Evolutionary conservation across 2,797 vertebrate genomes (phyloP), one percentile per base, ranked within the genome.

Genomic region (Melanotaenia maccullochi): DNA sequence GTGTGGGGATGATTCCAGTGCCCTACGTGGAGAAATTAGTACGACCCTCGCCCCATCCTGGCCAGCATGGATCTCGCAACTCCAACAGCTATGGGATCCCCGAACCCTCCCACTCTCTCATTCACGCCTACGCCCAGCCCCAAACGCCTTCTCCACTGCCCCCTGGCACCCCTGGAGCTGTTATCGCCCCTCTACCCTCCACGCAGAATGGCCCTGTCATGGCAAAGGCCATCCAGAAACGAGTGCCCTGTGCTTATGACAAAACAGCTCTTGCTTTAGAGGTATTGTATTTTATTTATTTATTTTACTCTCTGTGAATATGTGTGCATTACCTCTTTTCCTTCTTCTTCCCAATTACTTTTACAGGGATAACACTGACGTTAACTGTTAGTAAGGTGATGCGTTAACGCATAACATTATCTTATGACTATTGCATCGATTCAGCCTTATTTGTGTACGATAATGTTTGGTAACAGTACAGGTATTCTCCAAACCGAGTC

Each of bases 71-170:
- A 49, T 96, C 96, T 82, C 96, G 98, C 90, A 98, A 97, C 95
- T 99, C 97, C 87, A 98, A 97, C 93, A 99, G 97, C 90, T 99
- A 99, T 0, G 97, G 98, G 51, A 97, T 99, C 84, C 98, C 98
- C 0, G 98, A 99, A 89, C 97, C 98, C 9, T 96, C 97, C 62
- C 97, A 99, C 3, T 94, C 90, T 40, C 84, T 92, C 0, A 83
- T 97, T 22, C 97, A 99, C 5, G 97, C 98, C 36, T 99, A 99
- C 0, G 98, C 98, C 73, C 97, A 98, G 90, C 98, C 97, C 63
- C 98, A 99, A 86, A 97, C 97, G 5, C 95, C 97, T 5, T 95
- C 94, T 32, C 97, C 98, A 16, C 83, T 97, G 73, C 96, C 96
- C 24, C 85, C 96, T 16, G 93, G 92, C 68, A 91, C 95, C 24